Conservation (phyloP, 1,140 invertebrate species). For the Neelides sp. region DNA sequence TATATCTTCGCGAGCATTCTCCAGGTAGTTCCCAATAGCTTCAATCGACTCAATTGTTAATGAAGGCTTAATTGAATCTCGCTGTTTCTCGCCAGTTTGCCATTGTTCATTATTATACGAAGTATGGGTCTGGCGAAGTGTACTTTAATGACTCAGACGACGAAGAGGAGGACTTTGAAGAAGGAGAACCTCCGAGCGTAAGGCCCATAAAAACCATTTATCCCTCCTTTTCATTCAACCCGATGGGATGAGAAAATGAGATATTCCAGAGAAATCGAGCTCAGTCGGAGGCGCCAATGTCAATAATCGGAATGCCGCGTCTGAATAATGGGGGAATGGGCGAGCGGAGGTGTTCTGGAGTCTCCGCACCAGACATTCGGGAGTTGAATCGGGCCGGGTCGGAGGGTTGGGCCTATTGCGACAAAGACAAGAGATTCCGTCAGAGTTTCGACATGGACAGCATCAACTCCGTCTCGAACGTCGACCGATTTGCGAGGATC, state of each 20-base stretch:
- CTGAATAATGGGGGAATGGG: conserved; percentile 24
- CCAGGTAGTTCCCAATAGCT: conserved; percentile 39
- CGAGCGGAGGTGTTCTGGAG: not conserved
- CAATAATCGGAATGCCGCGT: conserved; percentile 23
- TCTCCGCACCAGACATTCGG: no score
- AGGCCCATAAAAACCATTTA: no score
- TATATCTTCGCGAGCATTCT: conserved; percentile 80
- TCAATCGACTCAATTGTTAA: conserved; percentile 2
- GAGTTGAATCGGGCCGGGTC: not conserved
- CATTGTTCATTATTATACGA: conserved; percentile 78
- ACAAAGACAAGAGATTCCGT: no score
- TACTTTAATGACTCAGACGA: conserved; percentile 57
- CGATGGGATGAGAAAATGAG: no score
- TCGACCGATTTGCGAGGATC: conserved; percentile 57
- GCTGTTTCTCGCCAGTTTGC: conserved; percentile 50
- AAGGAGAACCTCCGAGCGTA: conserved; percentile 30
- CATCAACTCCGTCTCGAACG: conserved; percentile 62
- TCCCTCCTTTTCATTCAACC: no score
- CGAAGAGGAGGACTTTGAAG: conserved; percentile 44
- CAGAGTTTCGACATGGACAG: conserved; percentile 28
- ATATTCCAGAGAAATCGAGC: no score
- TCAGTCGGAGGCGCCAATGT: no score
- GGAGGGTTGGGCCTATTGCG: not conserved
- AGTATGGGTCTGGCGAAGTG: conserved; percentile 72
- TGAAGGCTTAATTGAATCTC: no score